Conservation (phyloP, 2,797 vertebrate species). For the Gambelia wislizenii region DNA sequence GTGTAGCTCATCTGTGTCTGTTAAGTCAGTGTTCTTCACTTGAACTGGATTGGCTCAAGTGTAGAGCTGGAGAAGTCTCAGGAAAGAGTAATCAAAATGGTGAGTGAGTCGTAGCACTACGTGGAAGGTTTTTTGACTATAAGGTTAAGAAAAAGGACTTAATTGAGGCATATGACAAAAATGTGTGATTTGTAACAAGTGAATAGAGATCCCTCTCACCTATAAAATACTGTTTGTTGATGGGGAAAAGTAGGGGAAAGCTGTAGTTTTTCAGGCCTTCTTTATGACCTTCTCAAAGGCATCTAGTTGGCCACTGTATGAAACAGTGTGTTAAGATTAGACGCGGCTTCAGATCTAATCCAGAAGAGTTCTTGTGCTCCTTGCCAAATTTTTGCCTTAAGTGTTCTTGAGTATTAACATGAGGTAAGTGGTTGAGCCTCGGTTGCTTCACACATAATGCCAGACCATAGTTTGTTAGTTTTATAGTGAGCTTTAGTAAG, state of each 20-base stretch:
- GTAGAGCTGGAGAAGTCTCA: not conserved
- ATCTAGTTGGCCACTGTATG: not conserved
- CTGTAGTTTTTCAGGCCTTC: not conserved
- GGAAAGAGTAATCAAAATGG: not conserved
- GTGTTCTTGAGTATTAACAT: no score
- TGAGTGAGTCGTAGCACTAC: not conserved
- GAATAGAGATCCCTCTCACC: not conserved
- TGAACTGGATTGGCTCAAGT: not conserved
- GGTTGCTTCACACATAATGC: no score
- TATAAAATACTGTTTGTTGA: not conserved
- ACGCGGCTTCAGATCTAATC: not conserved
- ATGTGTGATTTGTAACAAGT: not conserved
- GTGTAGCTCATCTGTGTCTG: constrained; percentile 2
- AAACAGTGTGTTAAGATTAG: not conserved
- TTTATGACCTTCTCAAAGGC: no score
- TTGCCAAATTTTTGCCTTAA: no score
- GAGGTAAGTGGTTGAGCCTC: no score
- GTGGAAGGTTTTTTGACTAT: not conserved
- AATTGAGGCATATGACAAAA: not conserved
- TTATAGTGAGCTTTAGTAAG: no score
- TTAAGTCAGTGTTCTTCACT: not conserved
- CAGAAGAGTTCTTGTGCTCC: no score
- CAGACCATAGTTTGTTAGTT: no score
- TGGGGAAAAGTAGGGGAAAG: not conserved
- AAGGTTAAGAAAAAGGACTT: not conserved